Evolutionary conservation across 2,888 invertebrate species (phyloP).

Genomic region (Erynnis tages): DNA sequence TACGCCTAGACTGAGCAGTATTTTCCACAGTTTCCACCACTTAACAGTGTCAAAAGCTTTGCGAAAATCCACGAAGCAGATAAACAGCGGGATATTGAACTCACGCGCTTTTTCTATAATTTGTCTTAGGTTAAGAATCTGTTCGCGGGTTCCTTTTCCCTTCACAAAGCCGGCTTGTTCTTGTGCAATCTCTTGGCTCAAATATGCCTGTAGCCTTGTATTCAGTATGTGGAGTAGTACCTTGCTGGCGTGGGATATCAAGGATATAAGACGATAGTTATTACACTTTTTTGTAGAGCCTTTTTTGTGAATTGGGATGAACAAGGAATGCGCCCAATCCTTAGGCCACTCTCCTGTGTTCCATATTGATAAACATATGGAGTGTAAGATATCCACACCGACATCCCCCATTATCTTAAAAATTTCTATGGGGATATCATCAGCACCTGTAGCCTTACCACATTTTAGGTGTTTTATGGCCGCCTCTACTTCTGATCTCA

Average conservation of each 20-base stretch:
- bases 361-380: constrained; percentile 7
- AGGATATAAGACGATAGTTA: neutral
- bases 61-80: neutral
- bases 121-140: neutral
- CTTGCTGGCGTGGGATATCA: constrained; percentile 1
- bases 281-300: constrained; percentile 1
- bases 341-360: constrained; percentile 13
- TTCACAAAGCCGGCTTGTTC: constrained; percentile 3
- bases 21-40: neutral
- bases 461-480: constrained; percentile 20
- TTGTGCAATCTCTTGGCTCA: neutral
- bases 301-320: neutral
- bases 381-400: constrained; percentile 4
- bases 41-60: constrained; percentile 1
- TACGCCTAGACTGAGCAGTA: constrained; percentile 1
- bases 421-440: constrained; percentile 15
- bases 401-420: constrained; percentile 6
- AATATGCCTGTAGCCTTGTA: neutral
- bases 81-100: neutral
- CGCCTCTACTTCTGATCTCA: constrained; percentile 6
- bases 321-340: constrained; percentile 16
- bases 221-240: neutral
- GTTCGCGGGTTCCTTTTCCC: neutral
- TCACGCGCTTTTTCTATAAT: constrained; percentile 1
- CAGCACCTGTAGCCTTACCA: constrained; percentile 4